Evolutionary conservation across 2,113 vertebrate species (phyloP).

Genomic region (Brienomyrus longianalis): DNA sequence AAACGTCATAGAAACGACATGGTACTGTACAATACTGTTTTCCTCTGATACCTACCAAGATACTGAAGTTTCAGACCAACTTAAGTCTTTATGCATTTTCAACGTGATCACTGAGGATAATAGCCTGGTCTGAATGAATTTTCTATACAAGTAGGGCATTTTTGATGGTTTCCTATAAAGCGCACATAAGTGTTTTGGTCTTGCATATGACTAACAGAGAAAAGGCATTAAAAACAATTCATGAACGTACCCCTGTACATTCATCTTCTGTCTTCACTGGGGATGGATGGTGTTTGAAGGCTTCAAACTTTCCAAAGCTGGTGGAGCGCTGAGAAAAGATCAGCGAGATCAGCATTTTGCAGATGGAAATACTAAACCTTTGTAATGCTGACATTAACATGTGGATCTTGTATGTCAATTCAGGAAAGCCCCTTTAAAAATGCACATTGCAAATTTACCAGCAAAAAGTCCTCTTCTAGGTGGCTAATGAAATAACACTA

Average conservation of each 20-base stretch:
- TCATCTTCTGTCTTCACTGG: constrained; percentile 61
- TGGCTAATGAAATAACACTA: neutral
- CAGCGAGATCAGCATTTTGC: neutral
- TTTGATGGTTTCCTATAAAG: neutral
- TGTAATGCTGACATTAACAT: neutral
- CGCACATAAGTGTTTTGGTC: neutral
- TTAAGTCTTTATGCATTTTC: neutral
- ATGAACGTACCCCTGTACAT: constrained; percentile 52
- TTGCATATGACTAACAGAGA: neutral
- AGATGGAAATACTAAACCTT: neutral
- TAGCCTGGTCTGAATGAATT: neutral
- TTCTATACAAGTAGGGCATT: neutral
- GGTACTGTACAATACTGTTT: neutral
- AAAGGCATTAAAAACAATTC: neutral
- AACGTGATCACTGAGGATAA: neutral
- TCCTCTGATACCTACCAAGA: neutral
- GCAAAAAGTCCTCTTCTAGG: neutral
- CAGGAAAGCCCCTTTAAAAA: neutral
- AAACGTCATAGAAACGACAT: neutral
- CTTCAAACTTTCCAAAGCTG: constrained; percentile 80
- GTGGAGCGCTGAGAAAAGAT: constrained; percentile 67
- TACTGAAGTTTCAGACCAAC: neutral
- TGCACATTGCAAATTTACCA: neutral
- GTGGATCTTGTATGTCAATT: neutral
- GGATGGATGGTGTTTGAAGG: constrained; percentile 58